phyloP scores from a whole-genome alignment of 2,113 vertebrate genomes.

The Harpagus bidentatus region DNA sequence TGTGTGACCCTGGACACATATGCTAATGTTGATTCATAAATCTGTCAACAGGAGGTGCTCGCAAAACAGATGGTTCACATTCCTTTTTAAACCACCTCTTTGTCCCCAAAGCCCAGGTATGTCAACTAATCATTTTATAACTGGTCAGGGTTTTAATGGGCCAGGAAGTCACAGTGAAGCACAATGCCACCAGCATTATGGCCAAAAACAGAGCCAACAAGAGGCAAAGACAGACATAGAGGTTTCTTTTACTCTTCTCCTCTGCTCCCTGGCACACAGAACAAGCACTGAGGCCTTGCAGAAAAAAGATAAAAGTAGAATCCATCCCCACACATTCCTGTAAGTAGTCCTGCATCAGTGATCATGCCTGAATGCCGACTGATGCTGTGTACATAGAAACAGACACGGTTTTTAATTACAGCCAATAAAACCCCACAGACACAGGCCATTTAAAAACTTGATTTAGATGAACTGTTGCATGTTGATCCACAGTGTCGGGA shows the following conservation, averaged over 20 bases:
- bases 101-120: slow-evolving; percentile 56
- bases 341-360: not conserved
- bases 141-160: not conserved
- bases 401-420: slow-evolving; percentile 18
- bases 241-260: not conserved
- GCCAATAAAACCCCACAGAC: not conserved
- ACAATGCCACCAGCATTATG: not conserved
- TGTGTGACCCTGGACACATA: slow-evolving; percentile 52
- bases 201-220: not conserved
- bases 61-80: slow-evolving; percentile 66
- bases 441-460: not conserved
- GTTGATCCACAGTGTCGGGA: not conserved
- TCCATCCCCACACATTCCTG: not conserved
- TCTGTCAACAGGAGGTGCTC: slow-evolving; percentile 65
- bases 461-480: not conserved
- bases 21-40: slow-evolving; percentile 58
- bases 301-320: slow-evolving; percentile 13
- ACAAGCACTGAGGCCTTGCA: not conserved
- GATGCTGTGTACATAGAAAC: not conserved
- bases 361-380: not conserved
- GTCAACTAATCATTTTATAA: slow-evolving; percentile 48
- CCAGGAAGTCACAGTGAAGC: slow-evolving; percentile 30
- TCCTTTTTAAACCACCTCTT: slow-evolving; percentile 44
- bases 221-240: not conserved
- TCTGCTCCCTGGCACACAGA: not conserved